phyloP scores from a whole-genome alignment of 2,888 invertebrate genomes.

The Hermodice carunculata region DNA sequence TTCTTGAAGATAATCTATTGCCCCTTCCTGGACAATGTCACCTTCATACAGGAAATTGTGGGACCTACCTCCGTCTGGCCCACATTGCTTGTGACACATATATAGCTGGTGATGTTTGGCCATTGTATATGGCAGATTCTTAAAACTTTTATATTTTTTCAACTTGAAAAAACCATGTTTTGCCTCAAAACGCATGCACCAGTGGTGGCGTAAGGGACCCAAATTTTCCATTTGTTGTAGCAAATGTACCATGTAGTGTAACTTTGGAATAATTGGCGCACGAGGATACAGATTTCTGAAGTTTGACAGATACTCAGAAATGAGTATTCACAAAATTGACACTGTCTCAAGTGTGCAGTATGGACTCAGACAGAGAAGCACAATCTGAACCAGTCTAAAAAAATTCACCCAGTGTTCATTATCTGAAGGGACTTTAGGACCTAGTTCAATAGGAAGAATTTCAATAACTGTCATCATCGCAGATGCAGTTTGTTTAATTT shows the following conservation, averaged over 20 bases:
- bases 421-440: slow-evolving; percentile 11
- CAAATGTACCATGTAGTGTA: slow-evolving; percentile 39
- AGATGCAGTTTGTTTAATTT: neutral
- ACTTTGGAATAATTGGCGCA: slow-evolving; percentile 29
- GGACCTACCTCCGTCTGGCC: neutral
- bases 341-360: slow-evolving; percentile 2
- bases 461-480: neutral
- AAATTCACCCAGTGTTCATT: slow-evolving; percentile 28
- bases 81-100: slow-evolving; percentile 26
- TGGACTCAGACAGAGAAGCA: slow-evolving; percentile 11
- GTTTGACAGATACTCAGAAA: neutral
- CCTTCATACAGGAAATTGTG: slow-evolving; percentile 25
- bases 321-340: neutral
- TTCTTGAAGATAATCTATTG: no score
- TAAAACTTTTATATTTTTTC: slow-evolving; percentile 31
- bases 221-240: slow-evolving; percentile 36
- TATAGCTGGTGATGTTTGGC: slow-evolving; percentile 32
- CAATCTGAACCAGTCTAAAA: slow-evolving; percentile 20
- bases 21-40: no score
- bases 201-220: slow-evolving; percentile 40
- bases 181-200: slow-evolving; percentile 41
- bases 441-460: slow-evolving; percentile 18
- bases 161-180: slow-evolving; percentile 39
- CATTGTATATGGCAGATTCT: slow-evolving; percentile 27
- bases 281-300: slow-evolving; percentile 30